Percentiles rank a stretch among this genome's conserved stretches.
Conservation (phyloP, 35 echinoderm and acorn worm species). For the Anneissia japonica region DNA sequence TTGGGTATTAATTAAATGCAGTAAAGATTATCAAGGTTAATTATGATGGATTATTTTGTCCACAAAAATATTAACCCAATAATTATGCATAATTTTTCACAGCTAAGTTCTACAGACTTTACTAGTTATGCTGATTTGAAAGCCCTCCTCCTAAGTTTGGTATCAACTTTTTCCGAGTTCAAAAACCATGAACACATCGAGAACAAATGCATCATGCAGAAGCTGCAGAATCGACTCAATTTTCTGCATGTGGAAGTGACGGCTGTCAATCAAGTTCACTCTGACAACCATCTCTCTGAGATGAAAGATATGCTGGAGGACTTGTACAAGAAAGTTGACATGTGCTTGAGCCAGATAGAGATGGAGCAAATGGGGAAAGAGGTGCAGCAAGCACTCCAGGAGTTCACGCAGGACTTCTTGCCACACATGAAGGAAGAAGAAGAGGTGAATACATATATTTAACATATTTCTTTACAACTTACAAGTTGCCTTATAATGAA, state of each 20-base stretch:
- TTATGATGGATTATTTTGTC: background rate
- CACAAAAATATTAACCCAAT: background rate
- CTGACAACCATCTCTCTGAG: conserved; percentile 78
- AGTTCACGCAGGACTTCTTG: conserved; percentile 90
- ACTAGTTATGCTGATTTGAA: conserved; percentile 62
- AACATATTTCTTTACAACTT: too few species aligned
- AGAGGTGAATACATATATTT: too few species aligned
- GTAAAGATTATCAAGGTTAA: too few species aligned
- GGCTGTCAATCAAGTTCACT: conserved; percentile 78
- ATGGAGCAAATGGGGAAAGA: conserved; percentile 48
- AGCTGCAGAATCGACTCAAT: conserved; percentile 75
- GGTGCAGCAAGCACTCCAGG: conserved; percentile 55
- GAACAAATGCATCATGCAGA: conserved; percentile 99
- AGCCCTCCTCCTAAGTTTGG: conserved; percentile 52
- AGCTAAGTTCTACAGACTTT: conserved; percentile 72
- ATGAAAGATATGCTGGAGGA: conserved; percentile 86
- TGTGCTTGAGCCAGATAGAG: conserved; percentile 41
- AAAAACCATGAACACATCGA: conserved; percentile 96
- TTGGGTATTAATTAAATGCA: too few species aligned
- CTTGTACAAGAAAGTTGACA: conserved; percentile 25
- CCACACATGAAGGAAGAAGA: conserved; percentile 99
- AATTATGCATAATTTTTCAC: background rate
- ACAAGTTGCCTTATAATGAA: too few species aligned
- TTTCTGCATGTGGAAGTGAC: conserved; percentile 34
- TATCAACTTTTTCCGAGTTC: conserved; percentile 79